A percentile compares a stretch with the other conserved stretches of the same genome.
These are phyloP conservation scores for Onychomys leucogaster DNA, from an alignment of 2,797 vertebrate genomes.

Conservation along the genomic window DNA sequence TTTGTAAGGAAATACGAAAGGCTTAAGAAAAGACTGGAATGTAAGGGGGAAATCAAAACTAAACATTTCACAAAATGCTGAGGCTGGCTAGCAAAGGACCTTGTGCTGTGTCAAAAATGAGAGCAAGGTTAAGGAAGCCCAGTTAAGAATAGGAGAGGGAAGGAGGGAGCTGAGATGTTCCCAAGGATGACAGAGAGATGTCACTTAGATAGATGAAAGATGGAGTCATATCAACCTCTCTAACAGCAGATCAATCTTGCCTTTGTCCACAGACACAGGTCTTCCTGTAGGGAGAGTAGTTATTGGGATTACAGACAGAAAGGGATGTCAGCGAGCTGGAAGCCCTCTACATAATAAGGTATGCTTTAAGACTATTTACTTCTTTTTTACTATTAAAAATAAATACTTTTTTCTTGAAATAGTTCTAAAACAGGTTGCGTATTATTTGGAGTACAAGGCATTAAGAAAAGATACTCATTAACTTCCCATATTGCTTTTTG, in stretches of 20 bases:
- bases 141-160: background rate
- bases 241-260: background rate
- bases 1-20: background rate
- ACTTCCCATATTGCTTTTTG: background rate
- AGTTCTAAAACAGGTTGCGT: background rate
- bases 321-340: background rate
- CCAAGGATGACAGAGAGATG: background rate
- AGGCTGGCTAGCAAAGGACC: background rate
- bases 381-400: background rate
- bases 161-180: background rate
- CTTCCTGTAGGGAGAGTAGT: background rate
- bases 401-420: conserved; percentile 48
- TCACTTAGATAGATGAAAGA: background rate
- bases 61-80: background rate
- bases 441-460: background rate
- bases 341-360: background rate
- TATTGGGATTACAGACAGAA: background rate
- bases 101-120: background rate
- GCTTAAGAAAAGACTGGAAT: background rate
- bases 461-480: background rate
- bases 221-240: background rate
- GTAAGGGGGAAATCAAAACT: background rate
- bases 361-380: background rate
- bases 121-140: accelerated
- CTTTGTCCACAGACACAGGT: background rate